phyloP scores from a whole-genome alignment of 2,888 invertebrate species.

The Oxystoma pomonae region DNA sequence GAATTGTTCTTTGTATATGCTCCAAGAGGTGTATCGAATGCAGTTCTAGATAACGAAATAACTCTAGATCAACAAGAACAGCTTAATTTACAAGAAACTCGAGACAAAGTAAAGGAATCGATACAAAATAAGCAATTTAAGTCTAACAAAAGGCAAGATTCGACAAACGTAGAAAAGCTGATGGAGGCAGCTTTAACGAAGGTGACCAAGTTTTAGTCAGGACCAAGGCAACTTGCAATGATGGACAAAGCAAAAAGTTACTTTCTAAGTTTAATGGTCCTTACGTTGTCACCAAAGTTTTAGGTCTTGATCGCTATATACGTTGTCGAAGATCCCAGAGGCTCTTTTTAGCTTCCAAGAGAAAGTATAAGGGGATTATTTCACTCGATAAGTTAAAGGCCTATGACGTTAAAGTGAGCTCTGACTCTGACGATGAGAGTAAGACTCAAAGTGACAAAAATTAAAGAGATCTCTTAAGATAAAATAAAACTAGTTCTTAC shows the following conservation, averaged over 20 bases:
- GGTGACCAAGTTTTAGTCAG: slow-evolving; percentile 8
- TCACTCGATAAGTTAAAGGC: slow-evolving; percentile 5
- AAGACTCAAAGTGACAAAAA: no score
- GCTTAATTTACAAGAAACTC: neutral
- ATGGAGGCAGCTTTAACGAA: neutral
- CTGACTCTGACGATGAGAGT: no score
- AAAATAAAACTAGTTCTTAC: no score
- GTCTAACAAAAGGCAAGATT: neutral
- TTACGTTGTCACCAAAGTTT: no score
- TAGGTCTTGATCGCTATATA: neutral
- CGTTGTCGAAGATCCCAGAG: neutral
- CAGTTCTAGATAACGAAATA: no score
- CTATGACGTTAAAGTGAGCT: neutral
- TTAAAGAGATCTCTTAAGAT: no score
- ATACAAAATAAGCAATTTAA: neutral
- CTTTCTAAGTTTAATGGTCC: no score
- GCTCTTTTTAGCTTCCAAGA: neutral
- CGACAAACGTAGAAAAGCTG: slow-evolving; percentile 3
- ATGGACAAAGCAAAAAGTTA: no score
- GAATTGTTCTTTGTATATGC: no score
- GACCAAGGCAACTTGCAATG: slow-evolving; percentile 1
- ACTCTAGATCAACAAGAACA: no score
- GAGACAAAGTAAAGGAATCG: neutral
- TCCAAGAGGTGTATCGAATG: no score
- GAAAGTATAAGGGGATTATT: slow-evolving; percentile 5